These are phyloP conservation scores for Drosophila mimetica DNA, from an alignment of 2,888 invertebrate genomes.

Conservation along the genomic window DNA sequence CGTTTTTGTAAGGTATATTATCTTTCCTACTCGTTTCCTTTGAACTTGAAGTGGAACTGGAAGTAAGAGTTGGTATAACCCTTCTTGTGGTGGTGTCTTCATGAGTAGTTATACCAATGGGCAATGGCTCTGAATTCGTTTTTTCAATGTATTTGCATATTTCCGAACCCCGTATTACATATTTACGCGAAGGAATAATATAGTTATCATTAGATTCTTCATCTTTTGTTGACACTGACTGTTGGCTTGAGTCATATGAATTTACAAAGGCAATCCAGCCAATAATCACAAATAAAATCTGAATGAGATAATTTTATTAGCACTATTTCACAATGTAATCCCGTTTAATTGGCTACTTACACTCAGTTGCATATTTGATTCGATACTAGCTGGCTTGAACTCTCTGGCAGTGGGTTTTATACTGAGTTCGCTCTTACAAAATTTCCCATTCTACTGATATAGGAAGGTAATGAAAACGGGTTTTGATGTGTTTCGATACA, in stretches of 20 bases:
- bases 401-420: slow-evolving; percentile 9
- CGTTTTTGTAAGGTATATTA: neutral
- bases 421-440: neutral
- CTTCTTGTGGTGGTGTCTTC: neutral
- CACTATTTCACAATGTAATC: neutral
- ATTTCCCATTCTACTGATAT: neutral
- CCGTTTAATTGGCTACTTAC: slow-evolving; percentile 14
- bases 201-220: neutral
- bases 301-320: neutral
- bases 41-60: neutral
- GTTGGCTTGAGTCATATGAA: neutral
- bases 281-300: slow-evolving; percentile 2
- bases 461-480: slow-evolving; percentile 3
- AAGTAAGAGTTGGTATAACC: neutral
- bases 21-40: neutral
- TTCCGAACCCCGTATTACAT: neutral
- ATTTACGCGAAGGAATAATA: neutral
- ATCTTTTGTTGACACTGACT: neutral
- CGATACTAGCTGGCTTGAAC: slow-evolving; percentile 3
- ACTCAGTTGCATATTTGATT: slow-evolving; percentile 12
- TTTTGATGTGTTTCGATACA: neutral
- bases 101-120: neutral
- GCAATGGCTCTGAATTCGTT: neutral
- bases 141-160: neutral
- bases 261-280: neutral